A percentile compares a stretch with the other conserved stretches of the same genome.
Evolutionary conservation across 2,113 vertebrate genomes (phyloP).

Genomic region (Syngnathus typhle): DNA sequence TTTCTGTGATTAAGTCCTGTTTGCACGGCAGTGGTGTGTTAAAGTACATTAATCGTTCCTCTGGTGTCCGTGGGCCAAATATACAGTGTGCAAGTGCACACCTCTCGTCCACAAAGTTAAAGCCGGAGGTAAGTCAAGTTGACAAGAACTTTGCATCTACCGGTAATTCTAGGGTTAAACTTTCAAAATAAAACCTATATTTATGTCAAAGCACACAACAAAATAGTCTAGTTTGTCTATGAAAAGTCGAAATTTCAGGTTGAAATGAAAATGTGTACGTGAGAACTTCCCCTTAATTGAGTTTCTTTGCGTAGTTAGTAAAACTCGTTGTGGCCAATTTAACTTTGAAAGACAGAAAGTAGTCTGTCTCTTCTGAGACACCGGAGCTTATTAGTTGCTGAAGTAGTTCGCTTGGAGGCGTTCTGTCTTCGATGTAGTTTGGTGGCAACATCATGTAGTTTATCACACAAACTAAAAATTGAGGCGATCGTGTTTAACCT

Average conservation of each 20-base stretch:
- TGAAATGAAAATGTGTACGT: background rate
- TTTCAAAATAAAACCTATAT: conserved; percentile 41
- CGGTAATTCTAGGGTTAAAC: fast-evolving
- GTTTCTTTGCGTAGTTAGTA: background rate
- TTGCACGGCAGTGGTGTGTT: background rate
- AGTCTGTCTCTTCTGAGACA: fast-evolving
- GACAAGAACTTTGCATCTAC: fast-evolving
- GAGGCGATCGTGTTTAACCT: background rate
- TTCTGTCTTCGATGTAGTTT: background rate
- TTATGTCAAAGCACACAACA: background rate
- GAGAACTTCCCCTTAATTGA: background rate
- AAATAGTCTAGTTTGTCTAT: too few relatives aligned
- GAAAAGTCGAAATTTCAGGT: background rate
- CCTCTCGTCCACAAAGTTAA: conserved; percentile 7
- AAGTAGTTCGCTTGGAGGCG: conserved; percentile 19
- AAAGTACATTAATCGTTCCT: background rate
- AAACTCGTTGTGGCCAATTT: fast-evolving
- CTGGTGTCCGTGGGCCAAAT: conserved; percentile 9
- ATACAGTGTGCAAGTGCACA: background rate
- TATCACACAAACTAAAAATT: background rate
- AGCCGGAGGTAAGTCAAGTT: conserved; percentile 10
- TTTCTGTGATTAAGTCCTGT: background rate
- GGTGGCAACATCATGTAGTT: conserved; percentile 40
- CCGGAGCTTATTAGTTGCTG: conserved; percentile 15
- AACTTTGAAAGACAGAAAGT: conserved; percentile 44